phyloP scores from a whole-genome alignment of 2,888 invertebrate species.

The Pristionchus mayeri region DNA sequence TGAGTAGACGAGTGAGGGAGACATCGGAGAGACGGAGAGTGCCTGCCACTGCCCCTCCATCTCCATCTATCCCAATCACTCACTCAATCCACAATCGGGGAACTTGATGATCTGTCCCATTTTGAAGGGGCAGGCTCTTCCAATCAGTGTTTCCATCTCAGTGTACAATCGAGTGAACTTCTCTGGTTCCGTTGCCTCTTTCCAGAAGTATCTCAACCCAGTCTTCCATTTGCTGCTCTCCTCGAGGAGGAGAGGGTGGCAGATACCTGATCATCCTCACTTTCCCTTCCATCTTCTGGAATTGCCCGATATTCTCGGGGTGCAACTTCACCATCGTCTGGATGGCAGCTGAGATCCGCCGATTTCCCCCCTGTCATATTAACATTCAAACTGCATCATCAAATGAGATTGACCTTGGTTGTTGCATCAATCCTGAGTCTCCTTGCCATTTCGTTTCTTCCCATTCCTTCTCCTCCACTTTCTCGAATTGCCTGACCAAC shows the following conservation, averaged over 20 bases:
- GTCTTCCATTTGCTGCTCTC: too few species aligned
- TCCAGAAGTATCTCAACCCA: constrained; percentile 69
- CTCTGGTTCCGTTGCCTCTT: constrained; percentile 58
- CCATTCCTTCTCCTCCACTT: constrained; percentile 56
- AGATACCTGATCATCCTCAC: constrained; percentile 68
- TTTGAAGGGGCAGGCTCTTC: constrained; percentile 69
- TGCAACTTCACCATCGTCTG: constrained; percentile 56
- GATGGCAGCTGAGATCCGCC: constrained; percentile 65
- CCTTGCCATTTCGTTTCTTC: constrained; percentile 55
- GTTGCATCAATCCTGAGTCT: constrained; percentile 4
- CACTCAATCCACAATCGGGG: constrained; percentile 52
- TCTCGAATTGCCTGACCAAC: constrained; percentile 53
- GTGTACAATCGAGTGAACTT: constrained; percentile 57
- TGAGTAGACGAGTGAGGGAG: constrained; percentile 54
- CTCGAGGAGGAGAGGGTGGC: too few species aligned
- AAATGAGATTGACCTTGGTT: neutral
- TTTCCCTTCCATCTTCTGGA: constrained; percentile 74
- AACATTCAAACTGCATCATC: neutral
- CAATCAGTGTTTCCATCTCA: constrained; percentile 61
- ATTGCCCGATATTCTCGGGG: constrained; percentile 69
- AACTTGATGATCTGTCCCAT: constrained; percentile 72
- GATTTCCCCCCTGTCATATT: constrained; percentile 62
- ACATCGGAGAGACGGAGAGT: constrained; percentile 72
- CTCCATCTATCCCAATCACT: neutral
- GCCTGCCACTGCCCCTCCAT: constrained; percentile 54